These are phyloP conservation scores for Hemicentrotus pulcherrimus DNA, from an alignment of 35 echinoderm and acorn worm genomes.

Conservation along the genomic window DNA sequence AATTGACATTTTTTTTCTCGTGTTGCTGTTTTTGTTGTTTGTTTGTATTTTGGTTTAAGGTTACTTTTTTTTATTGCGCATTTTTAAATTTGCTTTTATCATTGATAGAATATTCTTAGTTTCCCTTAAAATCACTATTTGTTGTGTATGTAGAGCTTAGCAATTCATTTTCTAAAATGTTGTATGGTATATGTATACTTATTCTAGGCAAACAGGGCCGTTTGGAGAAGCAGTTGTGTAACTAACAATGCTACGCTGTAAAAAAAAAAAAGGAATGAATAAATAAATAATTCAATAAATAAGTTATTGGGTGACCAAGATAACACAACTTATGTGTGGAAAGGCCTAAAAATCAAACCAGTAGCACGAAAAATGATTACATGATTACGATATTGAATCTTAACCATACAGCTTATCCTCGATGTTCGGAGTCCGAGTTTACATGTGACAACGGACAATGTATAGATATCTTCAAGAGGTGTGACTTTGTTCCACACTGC, in stretches of 20 bases:
- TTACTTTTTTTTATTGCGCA: too few relatives aligned
- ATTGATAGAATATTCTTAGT: too few relatives aligned
- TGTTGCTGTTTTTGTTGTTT: too few relatives aligned
- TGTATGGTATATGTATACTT: background rate
- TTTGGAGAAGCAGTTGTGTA: background rate
- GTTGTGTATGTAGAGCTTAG: too few relatives aligned
- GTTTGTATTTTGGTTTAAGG: too few relatives aligned
- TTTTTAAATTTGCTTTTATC: too few relatives aligned
- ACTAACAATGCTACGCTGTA: background rate
- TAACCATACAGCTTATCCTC: constrained; percentile 2
- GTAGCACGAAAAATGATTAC: background rate
- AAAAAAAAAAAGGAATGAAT: background rate
- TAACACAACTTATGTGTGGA: too few relatives aligned
- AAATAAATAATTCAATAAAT: background rate
- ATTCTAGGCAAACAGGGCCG: too few relatives aligned
- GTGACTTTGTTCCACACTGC: constrained; percentile 52
- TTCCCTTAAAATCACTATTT: too few relatives aligned
- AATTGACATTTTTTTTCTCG: too few relatives aligned
- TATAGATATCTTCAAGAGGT: background rate
- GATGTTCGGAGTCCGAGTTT: constrained; percentile 53
- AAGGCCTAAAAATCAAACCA: too few relatives aligned
- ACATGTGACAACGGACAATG: constrained; percentile 46
- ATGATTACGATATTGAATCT: background rate
- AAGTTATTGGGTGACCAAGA: background rate
- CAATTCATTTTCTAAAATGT: too few relatives aligned